Base-by-base conservation (phyloP, 1,140 invertebrate genomes). In the Caenorhabditis latens region DNA sequence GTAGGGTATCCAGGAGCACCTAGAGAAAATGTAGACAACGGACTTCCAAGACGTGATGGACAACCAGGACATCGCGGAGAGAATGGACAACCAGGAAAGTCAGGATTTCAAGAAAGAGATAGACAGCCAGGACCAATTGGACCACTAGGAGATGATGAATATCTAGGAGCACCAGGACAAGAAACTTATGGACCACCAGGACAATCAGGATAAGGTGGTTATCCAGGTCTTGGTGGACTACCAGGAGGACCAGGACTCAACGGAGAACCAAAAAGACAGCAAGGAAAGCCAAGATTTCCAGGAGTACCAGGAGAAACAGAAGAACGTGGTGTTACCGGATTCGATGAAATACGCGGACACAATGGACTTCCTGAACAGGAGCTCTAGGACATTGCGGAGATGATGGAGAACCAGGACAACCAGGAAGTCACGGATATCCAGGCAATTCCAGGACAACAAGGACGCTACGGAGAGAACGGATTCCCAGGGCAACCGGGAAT, bases 221-320 rank as follows among this genome's bases (percentile, higher is more conserved):
- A 86, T 32, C 88, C 88, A 84, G 90, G 90, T 67, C 48, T 86
- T 55, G 90, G 89, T 87, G 90, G 90, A 24, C 55, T 65, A 21
- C 24, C 85, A 21, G 89, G 89, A 84, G 55, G 32, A 7, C 88
- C 87, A 24, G 89, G 89, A 32, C 87, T 85, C 50, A 83, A 84
- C 48, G 89, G 89, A 84, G 85, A 86, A 57, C 86, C 88, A 87
- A 71, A 46, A 83, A 90, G 90, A 53, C 40, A 88, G 7, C 85
- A 88, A 46, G 90, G 90, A 55, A 21, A 63, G 14, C 55, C 58
- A 67, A 83, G 86, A 65, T 46, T 83, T 21, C 86, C 86, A 86
- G 88, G 88, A 84, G 13, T 43, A 3, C 63, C 86, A 71, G 90
- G 90, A 71, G 43, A 90, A 5, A 86, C 90, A 57, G 90, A 86